Base-by-base conservation (phyloP, 35 echinoderm and acorn worm species). In the Apostichopus japonicus region DNA sequence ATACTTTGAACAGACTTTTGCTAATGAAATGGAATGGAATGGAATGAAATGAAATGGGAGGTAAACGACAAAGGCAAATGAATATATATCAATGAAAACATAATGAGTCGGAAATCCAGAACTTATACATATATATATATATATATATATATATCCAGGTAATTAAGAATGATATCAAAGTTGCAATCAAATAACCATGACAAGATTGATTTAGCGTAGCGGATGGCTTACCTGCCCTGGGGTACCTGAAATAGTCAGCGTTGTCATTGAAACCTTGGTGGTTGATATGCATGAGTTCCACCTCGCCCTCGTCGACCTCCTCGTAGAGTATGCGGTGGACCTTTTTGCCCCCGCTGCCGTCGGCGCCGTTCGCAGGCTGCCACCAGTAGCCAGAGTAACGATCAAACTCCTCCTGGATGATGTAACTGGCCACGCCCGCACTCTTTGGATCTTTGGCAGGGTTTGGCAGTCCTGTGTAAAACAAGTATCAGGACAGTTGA, bases 351-450 rank as follows among this genome's bases (percentile, higher is more conserved):
- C 61, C 77, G 8, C 21, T 23, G 6, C 33, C 72, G 6, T 23
- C 56, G 27, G 27, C 27, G 27, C 27, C 27, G 53, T 72, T 54
- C 15, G 91, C 73, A 5, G 96, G 97, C 63, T 99, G 97, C 97
- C 97, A 99, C 97, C 97, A 99, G 87, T 99, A 99, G 5, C 97
- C 97, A 8, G 97, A 96, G 90, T 99, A 98, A 67, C 97, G 91
- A 83, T 99, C 97, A 96, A 99, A 99, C 61, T 98, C 97, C 72
- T 99, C 97, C 83, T 99, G 97, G 10, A 99, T 94, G 78, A 99
- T 99, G 80, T 99, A 99, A 25, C 93, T 94, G 10, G 97, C 95
- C 79, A 99, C 95, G 10, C 95, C 97, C 15, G 97, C 95, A 94
- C 95, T 96, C 89, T 96, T 96, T 10, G 97, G 97, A 90, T 98